These are phyloP conservation scores for Orius insidiosus DNA, from an alignment of 1,140 invertebrate genomes.

Conservation along the genomic window DNA sequence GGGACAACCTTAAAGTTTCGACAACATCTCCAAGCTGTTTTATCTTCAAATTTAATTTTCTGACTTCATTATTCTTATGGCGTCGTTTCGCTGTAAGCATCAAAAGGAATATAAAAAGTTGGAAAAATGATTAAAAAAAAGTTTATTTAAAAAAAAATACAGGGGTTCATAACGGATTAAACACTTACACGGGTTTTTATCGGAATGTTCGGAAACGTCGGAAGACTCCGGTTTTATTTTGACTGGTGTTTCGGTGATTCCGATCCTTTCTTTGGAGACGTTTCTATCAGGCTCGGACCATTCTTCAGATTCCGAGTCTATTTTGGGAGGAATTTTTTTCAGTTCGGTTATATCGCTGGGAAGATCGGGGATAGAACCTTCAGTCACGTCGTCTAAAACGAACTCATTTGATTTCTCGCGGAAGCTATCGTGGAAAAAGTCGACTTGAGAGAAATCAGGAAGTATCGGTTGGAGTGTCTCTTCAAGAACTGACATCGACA, in stretches of 20 bases:
- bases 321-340: background rate
- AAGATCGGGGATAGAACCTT: constrained; percentile 12
- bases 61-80: constrained; percentile 30
- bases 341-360: constrained; percentile 5
- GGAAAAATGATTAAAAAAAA: background rate
- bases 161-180: constrained; percentile 1
- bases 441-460: constrained; percentile 22
- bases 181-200: background rate
- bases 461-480: constrained; percentile 17
- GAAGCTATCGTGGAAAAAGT: constrained; percentile 19
- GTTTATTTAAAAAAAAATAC: background rate
- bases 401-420: constrained; percentile 5
- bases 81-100: constrained; percentile 20
- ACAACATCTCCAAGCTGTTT: background rate
- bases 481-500: constrained; percentile 14
- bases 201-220: constrained; percentile 8
- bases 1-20: no score
- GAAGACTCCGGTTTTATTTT: background rate
- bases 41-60: constrained; percentile 28
- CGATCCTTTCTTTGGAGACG: constrained; percentile 59
- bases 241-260: constrained; percentile 32
- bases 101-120: no score
- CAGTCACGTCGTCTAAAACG: constrained; percentile 14
- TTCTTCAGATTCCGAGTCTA: constrained; percentile 53
- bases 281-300: constrained; percentile 70